These are phyloP conservation scores for Catajapyx aquilonaris DNA, from an alignment of 1,140 invertebrate genomes.

Conservation along the genomic window DNA sequence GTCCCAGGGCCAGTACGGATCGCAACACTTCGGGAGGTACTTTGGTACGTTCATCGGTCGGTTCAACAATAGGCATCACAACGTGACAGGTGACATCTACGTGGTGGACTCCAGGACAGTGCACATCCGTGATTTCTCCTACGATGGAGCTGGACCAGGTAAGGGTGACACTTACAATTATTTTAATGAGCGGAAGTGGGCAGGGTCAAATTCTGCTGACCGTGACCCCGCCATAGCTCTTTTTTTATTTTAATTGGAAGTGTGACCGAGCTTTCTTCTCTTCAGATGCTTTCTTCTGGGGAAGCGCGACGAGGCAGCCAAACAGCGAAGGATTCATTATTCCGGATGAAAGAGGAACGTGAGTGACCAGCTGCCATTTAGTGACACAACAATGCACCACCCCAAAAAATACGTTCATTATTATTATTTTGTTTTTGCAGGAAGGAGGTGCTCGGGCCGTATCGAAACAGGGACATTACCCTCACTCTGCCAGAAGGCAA, in stretches of 20 bases:
- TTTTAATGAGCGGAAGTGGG: no score
- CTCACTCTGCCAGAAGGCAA: conserved; percentile 67
- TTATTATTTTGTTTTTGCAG: conserved; percentile 21
- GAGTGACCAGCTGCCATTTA: no score
- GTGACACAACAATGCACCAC: no score
- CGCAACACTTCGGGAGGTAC: conserved; percentile 22
- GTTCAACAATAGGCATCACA: conserved; percentile 55
- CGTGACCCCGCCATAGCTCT: background rate
- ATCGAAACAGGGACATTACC: conserved; percentile 57
- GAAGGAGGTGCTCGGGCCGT: conserved; percentile 41
- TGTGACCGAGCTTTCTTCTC: conserved; percentile 13
- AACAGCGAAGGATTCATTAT: conserved; percentile 39
- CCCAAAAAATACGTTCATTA: no score
- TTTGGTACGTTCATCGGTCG: conserved; percentile 56
- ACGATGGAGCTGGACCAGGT: conserved; percentile 76
- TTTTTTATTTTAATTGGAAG: conserved; percentile 1
- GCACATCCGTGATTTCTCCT: conserved; percentile 67
- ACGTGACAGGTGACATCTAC: conserved; percentile 62
- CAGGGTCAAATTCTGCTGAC: background rate
- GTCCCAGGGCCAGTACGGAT: background rate
- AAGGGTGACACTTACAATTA: conserved; percentile 15
- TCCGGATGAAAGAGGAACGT: conserved; percentile 44
- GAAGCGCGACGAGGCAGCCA: conserved; percentile 40
- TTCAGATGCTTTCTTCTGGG: conserved; percentile 72
- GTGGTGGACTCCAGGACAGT: conserved; percentile 68